These are phyloP conservation scores for Agapornis canus DNA, from an alignment of 2,797 vertebrate species.

Conservation along the genomic window DNA sequence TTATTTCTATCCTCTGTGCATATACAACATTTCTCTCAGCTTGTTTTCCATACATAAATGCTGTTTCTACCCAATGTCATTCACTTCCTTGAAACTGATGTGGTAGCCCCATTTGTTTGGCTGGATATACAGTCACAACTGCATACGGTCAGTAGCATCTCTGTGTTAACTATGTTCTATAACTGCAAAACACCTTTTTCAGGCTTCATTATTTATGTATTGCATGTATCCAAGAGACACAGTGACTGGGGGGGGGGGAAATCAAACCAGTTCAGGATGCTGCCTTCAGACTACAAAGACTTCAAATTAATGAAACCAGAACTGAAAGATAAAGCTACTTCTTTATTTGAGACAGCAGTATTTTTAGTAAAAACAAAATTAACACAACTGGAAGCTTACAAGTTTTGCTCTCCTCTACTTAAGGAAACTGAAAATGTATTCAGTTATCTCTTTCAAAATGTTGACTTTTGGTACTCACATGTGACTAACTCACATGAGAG, in stretches of 20 bases:
- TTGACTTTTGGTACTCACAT: background rate
- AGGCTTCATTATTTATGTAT: background rate
- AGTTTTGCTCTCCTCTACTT: background rate
- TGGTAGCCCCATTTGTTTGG: background rate
- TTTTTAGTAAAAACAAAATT: background rate
- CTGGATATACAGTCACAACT: background rate
- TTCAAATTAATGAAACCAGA: background rate
- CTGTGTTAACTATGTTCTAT: background rate
- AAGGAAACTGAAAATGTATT: background rate
- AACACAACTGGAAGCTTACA: background rate
- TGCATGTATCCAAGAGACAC: background rate
- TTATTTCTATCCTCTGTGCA: background rate
- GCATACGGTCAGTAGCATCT: background rate
- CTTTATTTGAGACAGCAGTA: background rate
- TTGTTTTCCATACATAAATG: background rate
- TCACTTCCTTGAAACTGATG: background rate
- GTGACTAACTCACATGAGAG: background rate
- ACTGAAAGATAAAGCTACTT: background rate
- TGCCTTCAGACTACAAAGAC: background rate
- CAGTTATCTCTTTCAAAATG: background rate
- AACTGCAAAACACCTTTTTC: background rate
- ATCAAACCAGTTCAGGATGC: background rate
- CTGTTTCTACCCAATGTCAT: background rate
- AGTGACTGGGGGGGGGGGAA: background rate
- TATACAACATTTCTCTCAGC: background rate